Percentiles rank a stretch among this genome's conserved stretches.
Conservation (phyloP, 2,888 invertebrate species). For the Pasiphila rectangulata region DNA sequence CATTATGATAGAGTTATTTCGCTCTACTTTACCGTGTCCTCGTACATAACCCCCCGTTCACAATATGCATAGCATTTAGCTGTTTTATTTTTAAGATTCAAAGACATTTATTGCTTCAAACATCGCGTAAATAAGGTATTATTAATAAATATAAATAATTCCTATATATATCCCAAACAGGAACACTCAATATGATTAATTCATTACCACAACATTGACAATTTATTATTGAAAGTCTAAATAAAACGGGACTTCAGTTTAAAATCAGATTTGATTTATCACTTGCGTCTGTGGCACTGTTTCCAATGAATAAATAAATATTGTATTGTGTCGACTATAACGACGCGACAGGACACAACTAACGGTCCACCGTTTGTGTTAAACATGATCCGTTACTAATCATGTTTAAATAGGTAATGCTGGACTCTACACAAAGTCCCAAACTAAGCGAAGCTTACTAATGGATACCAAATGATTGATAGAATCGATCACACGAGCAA, state of each 20-base stretch:
- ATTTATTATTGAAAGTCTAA: constrained; percentile 37
- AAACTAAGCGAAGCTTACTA: too few species aligned
- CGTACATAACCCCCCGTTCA: too few species aligned
- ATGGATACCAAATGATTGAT: too few species aligned
- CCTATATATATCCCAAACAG: constrained; percentile 2
- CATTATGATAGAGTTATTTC: too few species aligned
- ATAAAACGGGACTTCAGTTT: constrained; percentile 39
- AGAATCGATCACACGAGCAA: too few species aligned
- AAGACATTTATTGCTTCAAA: too few species aligned
- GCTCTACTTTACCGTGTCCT: too few species aligned
- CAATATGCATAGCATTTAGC: too few species aligned
- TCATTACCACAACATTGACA: constrained; percentile 24
- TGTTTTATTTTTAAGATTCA: too few species aligned
- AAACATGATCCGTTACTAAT: constrained; percentile 19
- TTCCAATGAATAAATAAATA: constrained; percentile 50
- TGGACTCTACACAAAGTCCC: too few species aligned
- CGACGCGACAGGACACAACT: constrained; percentile 11
- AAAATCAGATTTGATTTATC: constrained; percentile 42
- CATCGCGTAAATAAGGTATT: too few species aligned
- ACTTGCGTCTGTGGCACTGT: constrained; percentile 41
- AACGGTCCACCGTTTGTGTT: constrained; percentile 23
- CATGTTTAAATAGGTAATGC: constrained; percentile 20
- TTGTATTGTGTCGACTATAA: constrained; percentile 35
- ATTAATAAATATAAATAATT: not conserved
- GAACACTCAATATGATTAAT: constrained; percentile 31